phyloP scores from a whole-genome alignment of 2,797 vertebrate species.

The Scolopax rusticola region DNA sequence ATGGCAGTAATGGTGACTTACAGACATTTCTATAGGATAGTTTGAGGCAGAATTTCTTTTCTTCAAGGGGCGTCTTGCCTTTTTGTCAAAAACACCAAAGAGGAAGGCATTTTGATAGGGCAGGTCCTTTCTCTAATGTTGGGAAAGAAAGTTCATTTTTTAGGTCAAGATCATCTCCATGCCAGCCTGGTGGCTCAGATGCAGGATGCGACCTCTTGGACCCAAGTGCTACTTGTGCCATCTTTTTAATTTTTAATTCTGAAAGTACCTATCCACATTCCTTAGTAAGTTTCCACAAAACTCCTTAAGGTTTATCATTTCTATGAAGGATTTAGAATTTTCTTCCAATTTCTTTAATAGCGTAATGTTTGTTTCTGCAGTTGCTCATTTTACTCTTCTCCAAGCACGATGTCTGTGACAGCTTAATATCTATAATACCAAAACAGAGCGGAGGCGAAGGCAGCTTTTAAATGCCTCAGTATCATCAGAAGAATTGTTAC shows the following conservation, averaged over 20 bases:
- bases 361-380: background rate
- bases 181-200: background rate
- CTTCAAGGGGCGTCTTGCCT: background rate
- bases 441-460: background rate
- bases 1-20: background rate
- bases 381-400: background rate
- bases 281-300: background rate
- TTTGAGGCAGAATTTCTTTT: background rate
- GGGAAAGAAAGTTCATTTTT: background rate
- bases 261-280: background rate
- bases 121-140: no score
- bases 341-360: background rate
- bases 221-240: background rate
- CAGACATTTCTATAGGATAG: background rate
- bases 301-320: background rate
- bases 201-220: fast-evolving
- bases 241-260: background rate
- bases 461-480: background rate
- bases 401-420: background rate
- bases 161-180: background rate
- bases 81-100: background rate
- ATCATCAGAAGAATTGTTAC: background rate
- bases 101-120: background rate
- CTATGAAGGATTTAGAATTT: background rate
- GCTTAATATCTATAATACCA: background rate